These are phyloP conservation scores for Streptopelia turtur DNA, from an alignment of 2,797 vertebrate genomes.

Conservation along the genomic window DNA sequence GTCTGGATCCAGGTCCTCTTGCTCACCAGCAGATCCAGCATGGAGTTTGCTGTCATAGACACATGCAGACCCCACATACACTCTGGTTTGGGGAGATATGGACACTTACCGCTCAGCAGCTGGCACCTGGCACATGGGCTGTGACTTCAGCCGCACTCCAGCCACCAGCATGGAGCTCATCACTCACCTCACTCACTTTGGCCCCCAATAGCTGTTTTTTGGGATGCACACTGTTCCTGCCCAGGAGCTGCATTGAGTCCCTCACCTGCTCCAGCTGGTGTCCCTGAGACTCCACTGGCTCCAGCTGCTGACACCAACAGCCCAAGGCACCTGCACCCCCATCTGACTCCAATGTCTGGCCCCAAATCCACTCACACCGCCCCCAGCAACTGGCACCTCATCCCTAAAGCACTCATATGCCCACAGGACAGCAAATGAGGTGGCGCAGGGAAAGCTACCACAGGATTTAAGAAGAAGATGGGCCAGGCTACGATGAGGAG, in stretches of 20 bases:
- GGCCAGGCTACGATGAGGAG: accelerated
- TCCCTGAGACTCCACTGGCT: background rate
- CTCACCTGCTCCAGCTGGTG: accelerated
- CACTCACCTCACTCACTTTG: background rate
- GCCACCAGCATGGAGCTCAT: background rate
- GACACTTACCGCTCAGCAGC: background rate
- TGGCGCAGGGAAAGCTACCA: accelerated
- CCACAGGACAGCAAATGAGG: accelerated
- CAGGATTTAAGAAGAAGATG: background rate
- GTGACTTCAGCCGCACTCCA: accelerated
- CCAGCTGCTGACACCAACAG: background rate
- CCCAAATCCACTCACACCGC: accelerated
- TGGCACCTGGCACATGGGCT: accelerated
- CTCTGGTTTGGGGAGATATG: background rate
- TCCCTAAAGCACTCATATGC: background rate
- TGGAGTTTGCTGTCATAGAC: background rate
- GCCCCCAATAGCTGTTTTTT: accelerated
- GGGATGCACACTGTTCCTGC: background rate
- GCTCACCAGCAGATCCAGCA: background rate
- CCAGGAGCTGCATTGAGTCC: accelerated
- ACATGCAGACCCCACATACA: accelerated
- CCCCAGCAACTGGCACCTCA: background rate
- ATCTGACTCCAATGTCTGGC: background rate
- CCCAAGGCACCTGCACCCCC: accelerated
- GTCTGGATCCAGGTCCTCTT: background rate